A percentile compares a stretch with the other conserved stretches of the same genome.
Evolutionary conservation across 1,140 invertebrate genomes (phyloP).

Genomic region (Gryon sp.): DNA sequence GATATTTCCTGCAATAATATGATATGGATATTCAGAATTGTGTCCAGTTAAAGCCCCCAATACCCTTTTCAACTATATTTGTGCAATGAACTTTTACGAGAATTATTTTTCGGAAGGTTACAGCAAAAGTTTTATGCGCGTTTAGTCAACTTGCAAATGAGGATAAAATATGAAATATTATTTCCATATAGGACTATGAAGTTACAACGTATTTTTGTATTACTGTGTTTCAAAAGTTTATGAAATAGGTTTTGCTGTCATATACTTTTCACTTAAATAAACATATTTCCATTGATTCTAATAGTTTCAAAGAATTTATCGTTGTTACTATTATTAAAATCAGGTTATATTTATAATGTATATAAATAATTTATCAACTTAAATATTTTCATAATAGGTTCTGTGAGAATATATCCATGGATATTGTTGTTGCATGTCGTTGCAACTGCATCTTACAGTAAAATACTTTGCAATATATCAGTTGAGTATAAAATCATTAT

Average conservation of each 20-base stretch:
- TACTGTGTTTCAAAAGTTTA: slow-evolving; percentile 25
- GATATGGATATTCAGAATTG: too few relatives aligned
- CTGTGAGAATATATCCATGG: too few relatives aligned
- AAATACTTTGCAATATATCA: too few relatives aligned
- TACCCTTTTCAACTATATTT: too few relatives aligned
- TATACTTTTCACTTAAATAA: not conserved
- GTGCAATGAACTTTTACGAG: slow-evolving; percentile 29
- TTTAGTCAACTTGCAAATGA: slow-evolving; percentile 36
- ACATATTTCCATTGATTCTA: not conserved
- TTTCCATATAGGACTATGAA: slow-evolving; percentile 8
- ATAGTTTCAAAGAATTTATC: too few relatives aligned
- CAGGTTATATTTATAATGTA: too few relatives aligned
- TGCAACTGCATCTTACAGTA: too few relatives aligned
- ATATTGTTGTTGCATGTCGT: too few relatives aligned
- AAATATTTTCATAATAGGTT: too few relatives aligned
- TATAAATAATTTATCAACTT: too few relatives aligned
- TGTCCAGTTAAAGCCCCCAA: slow-evolving; percentile 37
- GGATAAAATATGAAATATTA: slow-evolving; percentile 43
- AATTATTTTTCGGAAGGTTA: slow-evolving; percentile 40
- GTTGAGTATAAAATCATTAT: too few relatives aligned
- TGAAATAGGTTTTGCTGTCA: not conserved
- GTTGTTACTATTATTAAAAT: not conserved
- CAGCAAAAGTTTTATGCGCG: slow-evolving; percentile 20
- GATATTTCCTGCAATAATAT: too few relatives aligned
- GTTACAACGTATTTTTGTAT: slow-evolving; percentile 17